phyloP scores from a whole-genome alignment of 2,797 vertebrate genomes.

The Scomberomorus guttatus region DNA sequence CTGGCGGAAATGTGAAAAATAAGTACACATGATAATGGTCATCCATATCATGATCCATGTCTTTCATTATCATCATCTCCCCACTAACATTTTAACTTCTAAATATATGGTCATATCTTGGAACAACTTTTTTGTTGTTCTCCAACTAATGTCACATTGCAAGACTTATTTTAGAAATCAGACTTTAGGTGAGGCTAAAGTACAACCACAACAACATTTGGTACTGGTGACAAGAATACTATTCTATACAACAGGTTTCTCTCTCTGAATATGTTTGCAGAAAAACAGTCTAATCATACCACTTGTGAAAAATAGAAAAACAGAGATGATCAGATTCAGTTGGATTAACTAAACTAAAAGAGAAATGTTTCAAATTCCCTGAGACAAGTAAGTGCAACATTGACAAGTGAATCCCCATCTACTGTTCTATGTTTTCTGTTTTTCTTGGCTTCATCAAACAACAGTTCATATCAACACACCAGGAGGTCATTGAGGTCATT shows the following conservation, averaged over 20 bases:
- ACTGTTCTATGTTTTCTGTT: neutral
- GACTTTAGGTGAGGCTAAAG: neutral
- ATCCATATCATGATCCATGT: neutral
- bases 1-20: slow-evolving; percentile 72
- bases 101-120: neutral
- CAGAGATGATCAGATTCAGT: neutral
- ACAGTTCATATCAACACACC: neutral
- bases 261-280: neutral
- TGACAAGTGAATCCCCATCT: slow-evolving; percentile 12
- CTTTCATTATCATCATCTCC: neutral
- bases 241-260: neutral
- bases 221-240: neutral
- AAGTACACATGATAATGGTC: neutral
- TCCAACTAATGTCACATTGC: neutral
- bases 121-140: neutral
- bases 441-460: neutral
- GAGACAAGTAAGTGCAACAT: neutral
- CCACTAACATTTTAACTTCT: neutral
- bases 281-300: neutral
- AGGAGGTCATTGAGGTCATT: neutral
- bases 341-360: neutral
- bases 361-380: neutral
- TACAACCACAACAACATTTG: neutral
- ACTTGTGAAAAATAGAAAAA: neutral
- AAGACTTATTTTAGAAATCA: neutral